These are phyloP conservation scores for Sylvilagus bachmani DNA, from an alignment of 2,113 vertebrate species.

Conservation along the genomic window DNA sequence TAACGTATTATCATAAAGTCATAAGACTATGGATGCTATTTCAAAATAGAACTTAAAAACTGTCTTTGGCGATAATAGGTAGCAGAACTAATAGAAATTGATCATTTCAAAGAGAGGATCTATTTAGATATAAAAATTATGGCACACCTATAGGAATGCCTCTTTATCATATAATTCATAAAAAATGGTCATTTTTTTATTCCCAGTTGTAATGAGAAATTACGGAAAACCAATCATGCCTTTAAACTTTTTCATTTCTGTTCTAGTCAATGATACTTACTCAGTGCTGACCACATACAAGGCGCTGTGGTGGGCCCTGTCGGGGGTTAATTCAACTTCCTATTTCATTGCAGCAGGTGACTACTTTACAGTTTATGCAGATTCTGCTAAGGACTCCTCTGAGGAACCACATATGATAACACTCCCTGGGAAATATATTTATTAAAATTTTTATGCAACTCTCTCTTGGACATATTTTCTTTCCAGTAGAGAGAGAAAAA, in stretches of 20 bases:
- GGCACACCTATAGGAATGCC: neutral
- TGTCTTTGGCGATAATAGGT: neutral
- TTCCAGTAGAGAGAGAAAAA: constrained; percentile 2
- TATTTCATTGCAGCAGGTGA: constrained; percentile 2
- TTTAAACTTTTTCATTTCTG: neutral
- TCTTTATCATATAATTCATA: neutral
- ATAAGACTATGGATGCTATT: neutral
- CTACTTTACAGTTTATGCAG: neutral
- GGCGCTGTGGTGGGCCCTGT: neutral
- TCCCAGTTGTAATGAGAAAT: constrained; percentile 29
- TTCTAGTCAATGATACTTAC: neutral
- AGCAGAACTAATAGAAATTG: neutral
- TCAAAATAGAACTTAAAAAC: constrained; percentile 45
- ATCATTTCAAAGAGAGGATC: neutral
- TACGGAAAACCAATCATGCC: neutral
- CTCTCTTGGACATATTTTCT: constrained; percentile 48
- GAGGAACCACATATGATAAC: constrained; percentile 35
- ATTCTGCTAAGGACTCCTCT: constrained; percentile 36
- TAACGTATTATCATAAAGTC: neutral
- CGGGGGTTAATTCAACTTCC: constrained; percentile 58
- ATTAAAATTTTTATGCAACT: constrained; percentile 51
- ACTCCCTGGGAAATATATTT: constrained; percentile 9
- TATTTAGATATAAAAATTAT: neutral
- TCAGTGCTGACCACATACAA: constrained; percentile 25
- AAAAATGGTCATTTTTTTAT: constrained; percentile 10